Base-by-base conservation (phyloP, 2,797 vertebrate species). In the Spinibarbus caldwelli region DNA sequence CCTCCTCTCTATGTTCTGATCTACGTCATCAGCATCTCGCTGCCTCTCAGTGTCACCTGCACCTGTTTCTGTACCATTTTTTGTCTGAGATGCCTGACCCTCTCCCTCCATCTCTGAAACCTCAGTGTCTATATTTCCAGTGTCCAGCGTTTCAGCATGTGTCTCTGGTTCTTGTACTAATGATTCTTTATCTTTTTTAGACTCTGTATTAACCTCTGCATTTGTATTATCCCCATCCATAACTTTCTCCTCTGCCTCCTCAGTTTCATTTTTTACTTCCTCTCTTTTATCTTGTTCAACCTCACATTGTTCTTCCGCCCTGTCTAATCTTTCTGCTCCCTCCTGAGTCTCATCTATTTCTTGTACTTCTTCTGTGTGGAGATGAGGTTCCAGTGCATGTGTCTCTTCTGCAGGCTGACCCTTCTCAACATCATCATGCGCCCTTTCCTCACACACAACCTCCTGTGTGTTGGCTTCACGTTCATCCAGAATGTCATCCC, bases 21-120 rank as follows among this genome's bases (percentile, higher is more conserved):
- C 11, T 2, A 21, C 0, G 5, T 86, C 47, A 83, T 49, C 68
- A 15, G 79, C 15, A 36, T 14, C 86, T 66, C 12, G 81, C 41
- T 70, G 10, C 17, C 23, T 70, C 72, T 80, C 68, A 49, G 73
- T 72, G 26, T 87, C 84, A 70, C 29, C 78, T 45, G 85, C 86
- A 43, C 62, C 87, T 0, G 8, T 64, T 26, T 85, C 91, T 84
- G 38, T 81, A 82, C 41, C 68, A 54, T 90, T 87, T 79, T 91
- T 91, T 54, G 64, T 67, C 21, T 86, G 78, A 73, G 59, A 31
- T 2, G 66, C 79, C 17, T 81, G 59, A 88, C 85, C 84, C 87
- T 87, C 87, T 77, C 89, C 89, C 89, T 91, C 91, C 45, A 90
- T 91, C 87, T 92, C 89, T 84, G 72, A 38, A 57, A 67, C n/a